Conservation (phyloP, 2,888 invertebrate species). For the Patella depressa region DNA sequence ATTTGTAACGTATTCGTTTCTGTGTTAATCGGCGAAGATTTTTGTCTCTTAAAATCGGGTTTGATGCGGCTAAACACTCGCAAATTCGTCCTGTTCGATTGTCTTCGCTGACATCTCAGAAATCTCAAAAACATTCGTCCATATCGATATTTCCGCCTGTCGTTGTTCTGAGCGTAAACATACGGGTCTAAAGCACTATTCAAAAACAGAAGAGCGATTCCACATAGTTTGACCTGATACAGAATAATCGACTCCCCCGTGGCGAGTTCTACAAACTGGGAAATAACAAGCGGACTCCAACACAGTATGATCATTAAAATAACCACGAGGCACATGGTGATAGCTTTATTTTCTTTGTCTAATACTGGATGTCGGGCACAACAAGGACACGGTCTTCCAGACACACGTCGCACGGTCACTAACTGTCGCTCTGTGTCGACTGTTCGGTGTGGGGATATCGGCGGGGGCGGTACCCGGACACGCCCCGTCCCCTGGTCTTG, state of each 20-base stretch:
- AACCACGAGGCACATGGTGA: conserved; percentile 58
- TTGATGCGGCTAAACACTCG: conserved; percentile 13
- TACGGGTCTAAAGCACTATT: conserved; percentile 62
- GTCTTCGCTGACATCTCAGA: conserved; percentile 33
- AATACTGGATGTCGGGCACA: conserved; percentile 40
- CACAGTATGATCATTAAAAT: conserved; percentile 55
- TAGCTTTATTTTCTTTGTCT: conserved; percentile 54
- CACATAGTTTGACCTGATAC: conserved; percentile 61
- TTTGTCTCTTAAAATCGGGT: conserved; percentile 12
- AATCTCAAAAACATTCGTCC: conserved; percentile 35
- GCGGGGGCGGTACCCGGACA: not conserved
- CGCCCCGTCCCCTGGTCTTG: conserved; percentile 38
- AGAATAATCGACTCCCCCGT: conserved; percentile 58
- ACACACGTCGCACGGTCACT: not conserved
- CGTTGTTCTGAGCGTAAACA: conserved; percentile 56
- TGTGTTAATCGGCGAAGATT: conserved; percentile 5
- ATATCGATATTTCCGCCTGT: conserved; percentile 48
- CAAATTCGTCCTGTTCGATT: conserved; percentile 15
- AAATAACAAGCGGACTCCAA: conserved; percentile 58
- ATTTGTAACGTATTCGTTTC: conserved; percentile 19
- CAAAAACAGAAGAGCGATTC: conserved; percentile 60
- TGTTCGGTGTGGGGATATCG: not conserved
- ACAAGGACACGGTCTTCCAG: conserved; percentile 29
- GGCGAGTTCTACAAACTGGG: conserved; percentile 52
- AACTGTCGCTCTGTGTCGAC: not conserved